A percentile compares a stretch with the other conserved stretches of the same genome.
These are phyloP conservation scores for Frankliniella fusca DNA, from an alignment of 2,888 invertebrate species.

Conservation along the genomic window DNA sequence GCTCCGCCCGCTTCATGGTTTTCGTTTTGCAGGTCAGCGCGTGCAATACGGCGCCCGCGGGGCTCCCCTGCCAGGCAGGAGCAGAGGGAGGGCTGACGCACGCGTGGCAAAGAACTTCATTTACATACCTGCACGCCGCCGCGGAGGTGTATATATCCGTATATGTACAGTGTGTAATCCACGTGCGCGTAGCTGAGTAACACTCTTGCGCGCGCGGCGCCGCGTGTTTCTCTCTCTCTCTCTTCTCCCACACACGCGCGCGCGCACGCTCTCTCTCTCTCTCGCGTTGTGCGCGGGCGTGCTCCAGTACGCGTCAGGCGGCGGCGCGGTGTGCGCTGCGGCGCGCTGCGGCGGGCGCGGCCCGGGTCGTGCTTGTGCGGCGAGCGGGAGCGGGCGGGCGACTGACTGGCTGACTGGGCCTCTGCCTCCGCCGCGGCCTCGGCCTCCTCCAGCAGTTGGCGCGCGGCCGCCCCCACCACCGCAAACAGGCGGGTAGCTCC, in stretches of 20 bases:
- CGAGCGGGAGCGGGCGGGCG: too few relatives aligned
- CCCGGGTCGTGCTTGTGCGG: too few relatives aligned
- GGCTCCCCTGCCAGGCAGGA: too few relatives aligned
- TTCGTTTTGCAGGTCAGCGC: too few relatives aligned
- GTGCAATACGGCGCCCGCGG: too few relatives aligned
- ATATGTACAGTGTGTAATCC: not conserved
- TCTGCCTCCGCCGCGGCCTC: not conserved
- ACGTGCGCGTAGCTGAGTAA: not conserved
- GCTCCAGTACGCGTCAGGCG: not conserved
- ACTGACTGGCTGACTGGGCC: not conserved
- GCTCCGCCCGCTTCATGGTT: too few relatives aligned
- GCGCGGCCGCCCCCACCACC: not conserved
- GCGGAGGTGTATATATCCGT: not conserved
- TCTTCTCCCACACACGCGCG: too few relatives aligned
- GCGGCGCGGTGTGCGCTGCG: not conserved
- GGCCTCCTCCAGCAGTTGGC: too few relatives aligned
- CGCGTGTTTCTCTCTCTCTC: too few relatives aligned
- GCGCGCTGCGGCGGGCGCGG: not conserved
- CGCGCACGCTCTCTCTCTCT: too few relatives aligned
- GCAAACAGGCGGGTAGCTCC: not conserved
- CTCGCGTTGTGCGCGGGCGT: not conserved
- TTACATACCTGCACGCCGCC: constrained; percentile 2
- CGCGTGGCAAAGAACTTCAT: not conserved
- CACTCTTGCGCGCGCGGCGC: not conserved
- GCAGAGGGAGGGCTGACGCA: too few relatives aligned